Evolutionary conservation across 2,113 vertebrate species (phyloP), one percentile per base, ranked within the genome.

Genomic region (Amphiprion percula): DNA sequence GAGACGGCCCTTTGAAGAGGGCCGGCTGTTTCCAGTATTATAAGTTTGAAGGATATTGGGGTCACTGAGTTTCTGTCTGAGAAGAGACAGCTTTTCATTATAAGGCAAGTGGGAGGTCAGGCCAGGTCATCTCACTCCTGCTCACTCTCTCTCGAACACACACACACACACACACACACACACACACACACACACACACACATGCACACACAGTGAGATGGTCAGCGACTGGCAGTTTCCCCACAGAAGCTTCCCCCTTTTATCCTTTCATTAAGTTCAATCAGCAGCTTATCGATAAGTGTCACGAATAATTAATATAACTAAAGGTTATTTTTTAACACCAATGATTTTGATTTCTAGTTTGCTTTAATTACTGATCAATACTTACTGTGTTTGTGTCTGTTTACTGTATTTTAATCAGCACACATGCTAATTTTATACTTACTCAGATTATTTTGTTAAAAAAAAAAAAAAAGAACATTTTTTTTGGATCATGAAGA

Each of bases 41-140:
- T 50, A 90, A 80, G 60, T 87, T 85, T 85, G 64, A 85, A 87
- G 83, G 80, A 85, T 90, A 86, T 87, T 80, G 77, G 71, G 79
- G 87, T 85, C 68, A 39, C 21, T 37, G 39, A 86, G 75, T 79
- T 80, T 78, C 60, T 39, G 54, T 21, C 66, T 77, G 47, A 61
- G 39, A 66, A 75, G 60, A 82, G 62, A 70, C 44, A 73, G 68
- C 56, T 84, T 91, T 87, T 81, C 69, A 90, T 86, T 88, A 79
- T 73, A 72, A 63, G 53, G 63, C 52, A 77, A 81, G 73, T 53
- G 59, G 70, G 41, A 78, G 79, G 60, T 80, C 52, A 58, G 55
- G 44, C 58, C 58, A 58, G 76, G 70, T 74, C 83, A 63, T 33
- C 37, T 37, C 66, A 10, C 69, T 47, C 52, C 17, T 17, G 30